phyloP scores from a whole-genome alignment of 2,113 vertebrate genomes.

The Callocephalon fimbriatum region DNA sequence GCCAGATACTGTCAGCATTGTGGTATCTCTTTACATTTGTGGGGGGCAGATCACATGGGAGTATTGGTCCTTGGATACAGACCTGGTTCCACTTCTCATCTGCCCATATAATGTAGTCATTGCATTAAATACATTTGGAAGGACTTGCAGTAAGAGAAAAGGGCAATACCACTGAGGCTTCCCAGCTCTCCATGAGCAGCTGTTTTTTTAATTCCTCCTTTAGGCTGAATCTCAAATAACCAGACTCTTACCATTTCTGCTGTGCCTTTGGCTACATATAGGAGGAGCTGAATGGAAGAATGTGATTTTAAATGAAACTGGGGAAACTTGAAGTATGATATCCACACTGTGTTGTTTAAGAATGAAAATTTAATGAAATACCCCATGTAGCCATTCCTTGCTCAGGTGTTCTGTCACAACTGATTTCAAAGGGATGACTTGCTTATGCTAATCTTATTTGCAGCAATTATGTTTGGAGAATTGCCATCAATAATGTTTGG shows the following conservation, averaged over 20 bases:
- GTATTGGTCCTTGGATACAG: not conserved
- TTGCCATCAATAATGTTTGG: not conserved
- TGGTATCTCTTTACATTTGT: not conserved
- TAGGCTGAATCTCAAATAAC: not conserved
- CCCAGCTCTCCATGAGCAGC: not conserved
- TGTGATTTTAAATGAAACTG: not conserved
- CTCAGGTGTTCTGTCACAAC: not conserved
- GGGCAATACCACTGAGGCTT: not conserved
- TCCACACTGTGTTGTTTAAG: not conserved
- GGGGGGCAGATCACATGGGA: not conserved
- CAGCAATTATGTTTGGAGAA: not conserved
- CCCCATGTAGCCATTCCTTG: not conserved
- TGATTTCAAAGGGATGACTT: not conserved
- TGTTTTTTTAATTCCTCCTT: not conserved
- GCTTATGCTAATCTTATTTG: not conserved
- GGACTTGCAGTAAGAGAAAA: not conserved
- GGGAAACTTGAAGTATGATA: not conserved
- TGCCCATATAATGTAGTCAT: fast-evolving
- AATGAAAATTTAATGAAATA: not conserved
- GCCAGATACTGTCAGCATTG: not conserved
- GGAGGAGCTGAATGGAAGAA: not conserved
- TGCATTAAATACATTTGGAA: not conserved
- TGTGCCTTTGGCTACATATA: not conserved
- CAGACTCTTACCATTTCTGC: not conserved
- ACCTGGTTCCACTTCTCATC: not conserved